Conservation (phyloP, 2,888 invertebrate genomes). For the Netelia melanura region DNA sequence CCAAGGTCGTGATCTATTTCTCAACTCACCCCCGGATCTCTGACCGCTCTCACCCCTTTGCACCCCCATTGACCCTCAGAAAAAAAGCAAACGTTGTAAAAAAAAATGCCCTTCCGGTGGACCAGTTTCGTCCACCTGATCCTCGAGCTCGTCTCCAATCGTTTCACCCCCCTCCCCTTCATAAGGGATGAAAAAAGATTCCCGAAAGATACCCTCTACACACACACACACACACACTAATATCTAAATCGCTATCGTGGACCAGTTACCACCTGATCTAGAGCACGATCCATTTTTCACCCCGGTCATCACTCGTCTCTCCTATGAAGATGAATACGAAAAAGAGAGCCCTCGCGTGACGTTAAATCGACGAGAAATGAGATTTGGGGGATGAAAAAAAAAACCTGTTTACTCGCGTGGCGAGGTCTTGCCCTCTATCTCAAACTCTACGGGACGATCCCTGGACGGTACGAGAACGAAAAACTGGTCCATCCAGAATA, state of each 20-base stretch:
- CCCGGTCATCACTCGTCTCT: slow-evolving; percentile 66
- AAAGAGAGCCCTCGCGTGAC: slow-evolving; percentile 58
- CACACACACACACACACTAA: too few species aligned
- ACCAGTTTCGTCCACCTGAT: slow-evolving; percentile 60
- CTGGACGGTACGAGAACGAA: slow-evolving; percentile 37
- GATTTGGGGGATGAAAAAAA: slow-evolving; percentile 56
- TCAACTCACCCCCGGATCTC: background rate
- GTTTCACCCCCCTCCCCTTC: slow-evolving; percentile 27
- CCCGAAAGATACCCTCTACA: background rate
- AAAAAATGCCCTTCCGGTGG: slow-evolving; percentile 9
- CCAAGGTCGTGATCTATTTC: background rate
- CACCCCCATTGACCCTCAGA: slow-evolving; percentile 18
- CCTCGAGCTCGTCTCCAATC: slow-evolving; percentile 10
- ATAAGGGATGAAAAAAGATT: slow-evolving; percentile 36
- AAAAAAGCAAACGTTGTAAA: slow-evolving; percentile 37
- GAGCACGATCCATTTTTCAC: slow-evolving; percentile 78
- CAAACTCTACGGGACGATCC: slow-evolving; percentile 50
- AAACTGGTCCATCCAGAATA: slow-evolving; percentile 68
- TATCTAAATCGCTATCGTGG: slow-evolving; percentile 71
- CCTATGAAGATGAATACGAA: slow-evolving; percentile 47
- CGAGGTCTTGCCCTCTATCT: slow-evolving; percentile 76
- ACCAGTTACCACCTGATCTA: slow-evolving; percentile 84
- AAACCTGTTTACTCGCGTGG: slow-evolving; percentile 83
- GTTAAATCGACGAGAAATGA: slow-evolving; percentile 63
- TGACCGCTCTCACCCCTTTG: background rate